phyloP scores from a whole-genome alignment of 1,140 invertebrate genomes.

The Leptinotarsa undecemlineata region DNA sequence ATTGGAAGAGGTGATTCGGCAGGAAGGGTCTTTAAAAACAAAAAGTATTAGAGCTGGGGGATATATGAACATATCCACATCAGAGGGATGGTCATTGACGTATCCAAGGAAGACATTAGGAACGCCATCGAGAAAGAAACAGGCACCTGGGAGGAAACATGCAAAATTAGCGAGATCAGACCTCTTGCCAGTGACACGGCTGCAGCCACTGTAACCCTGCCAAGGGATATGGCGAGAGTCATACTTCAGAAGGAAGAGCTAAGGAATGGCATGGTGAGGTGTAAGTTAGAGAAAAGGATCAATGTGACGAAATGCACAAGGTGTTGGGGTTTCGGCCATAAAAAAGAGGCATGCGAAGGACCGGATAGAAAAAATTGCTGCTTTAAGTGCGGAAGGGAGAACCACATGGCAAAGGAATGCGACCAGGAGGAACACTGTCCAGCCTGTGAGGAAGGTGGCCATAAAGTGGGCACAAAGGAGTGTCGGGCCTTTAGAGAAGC shows the following conservation, averaged over 20 bases:
- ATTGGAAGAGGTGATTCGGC: background rate
- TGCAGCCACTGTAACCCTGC: conserved; percentile 19
- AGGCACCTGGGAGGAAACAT: background rate
- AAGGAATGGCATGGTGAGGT: conserved; percentile 29
- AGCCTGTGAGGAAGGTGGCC: conserved; percentile 11
- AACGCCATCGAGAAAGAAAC: conserved; percentile 11
- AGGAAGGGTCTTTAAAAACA: background rate
- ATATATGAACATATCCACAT: conserved; percentile 16
- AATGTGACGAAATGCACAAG: conserved; percentile 29
- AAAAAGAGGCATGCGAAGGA: conserved; percentile 20
- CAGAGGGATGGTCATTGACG: conserved; percentile 17
- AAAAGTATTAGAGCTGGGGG: background rate
- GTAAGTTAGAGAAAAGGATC: conserved; percentile 29
- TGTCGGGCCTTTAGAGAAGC: conserved; percentile 18
- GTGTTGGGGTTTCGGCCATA: conserved; percentile 35
- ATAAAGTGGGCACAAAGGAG: background rate
- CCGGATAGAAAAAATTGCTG: conserved; percentile 29
- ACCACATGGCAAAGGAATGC: conserved; percentile 24
- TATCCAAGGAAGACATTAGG: conserved; percentile 16
- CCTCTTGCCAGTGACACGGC: conserved; percentile 4
- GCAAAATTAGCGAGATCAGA: conserved; percentile 23
- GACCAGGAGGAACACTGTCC: conserved; percentile 13
- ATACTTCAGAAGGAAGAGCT: background rate
- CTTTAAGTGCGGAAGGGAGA: conserved; percentile 29
- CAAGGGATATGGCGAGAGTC: background rate